Percentiles rank a stretch among this genome's conserved stretches.
Evolutionary conservation across 2,113 vertebrate species (phyloP).

Genomic region (Poeciliopsis occidentalis): DNA sequence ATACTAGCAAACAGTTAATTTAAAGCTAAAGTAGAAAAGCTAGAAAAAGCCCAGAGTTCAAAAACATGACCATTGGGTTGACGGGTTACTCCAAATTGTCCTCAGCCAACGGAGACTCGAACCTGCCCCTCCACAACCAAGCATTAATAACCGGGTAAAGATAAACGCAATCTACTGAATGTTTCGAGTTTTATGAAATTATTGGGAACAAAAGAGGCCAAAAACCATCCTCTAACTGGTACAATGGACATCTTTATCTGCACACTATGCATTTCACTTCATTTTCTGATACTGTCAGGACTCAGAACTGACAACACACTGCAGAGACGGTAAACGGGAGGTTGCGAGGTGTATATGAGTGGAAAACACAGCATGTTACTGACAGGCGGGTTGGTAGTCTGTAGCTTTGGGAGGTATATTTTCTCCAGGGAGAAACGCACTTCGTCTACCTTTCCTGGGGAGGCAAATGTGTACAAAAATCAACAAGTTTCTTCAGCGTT

Average conservation of each 20-base stretch:
- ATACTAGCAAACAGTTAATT: too few relatives aligned
- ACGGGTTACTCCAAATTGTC: too few relatives aligned
- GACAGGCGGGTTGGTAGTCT: constrained; percentile 21
- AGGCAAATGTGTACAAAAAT: constrained; percentile 35
- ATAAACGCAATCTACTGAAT: neutral
- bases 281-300: constrained; percentile 29
- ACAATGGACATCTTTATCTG: neutral
- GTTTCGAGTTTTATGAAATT: neutral
- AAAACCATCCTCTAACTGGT: neutral
- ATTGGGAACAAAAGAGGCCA: neutral
- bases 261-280: constrained; percentile 2
- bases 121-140: neutral
- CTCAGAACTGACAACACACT: constrained; percentile 19
- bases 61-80: neutral
- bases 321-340: neutral
- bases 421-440: constrained; percentile 33
- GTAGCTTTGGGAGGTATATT: constrained; percentile 30
- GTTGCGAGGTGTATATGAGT: constrained; percentile 12
- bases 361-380: neutral
- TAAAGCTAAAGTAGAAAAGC: too few relatives aligned
- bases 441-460: constrained; percentile 10
- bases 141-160: too few relatives aligned
- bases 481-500: constrained; percentile 45
- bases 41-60: neutral
- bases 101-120: too few relatives aligned